phyloP scores from a whole-genome alignment of 2,797 vertebrate species.

The Varecia variegata region DNA sequence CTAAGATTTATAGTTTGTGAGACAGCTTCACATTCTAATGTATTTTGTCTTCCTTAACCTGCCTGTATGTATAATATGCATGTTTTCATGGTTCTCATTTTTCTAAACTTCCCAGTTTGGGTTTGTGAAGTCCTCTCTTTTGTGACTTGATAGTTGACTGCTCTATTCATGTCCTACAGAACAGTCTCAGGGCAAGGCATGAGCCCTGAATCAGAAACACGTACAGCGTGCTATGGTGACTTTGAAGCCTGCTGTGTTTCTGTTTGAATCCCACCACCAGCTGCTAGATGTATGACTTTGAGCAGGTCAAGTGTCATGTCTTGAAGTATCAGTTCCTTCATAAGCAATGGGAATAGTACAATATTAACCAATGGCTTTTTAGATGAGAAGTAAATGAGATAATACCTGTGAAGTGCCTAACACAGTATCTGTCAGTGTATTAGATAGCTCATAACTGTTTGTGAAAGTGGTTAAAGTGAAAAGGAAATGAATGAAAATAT shows the following conservation, averaged over 20 bases:
- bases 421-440: too few relatives aligned
- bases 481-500: background rate
- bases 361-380: background rate
- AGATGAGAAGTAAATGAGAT: background rate
- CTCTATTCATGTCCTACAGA: background rate
- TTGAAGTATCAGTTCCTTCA: background rate
- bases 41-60: background rate
- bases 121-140: background rate
- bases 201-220: background rate
- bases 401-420: background rate
- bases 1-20: background rate
- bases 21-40: background rate
- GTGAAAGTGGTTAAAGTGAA: background rate
- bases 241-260: background rate
- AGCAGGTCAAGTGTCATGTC: background rate
- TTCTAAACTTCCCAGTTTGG: background rate
- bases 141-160: background rate
- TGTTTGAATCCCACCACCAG: background rate
- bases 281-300: background rate
- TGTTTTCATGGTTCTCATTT: background rate
- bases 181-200: background rate
- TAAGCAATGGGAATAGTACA: background rate
- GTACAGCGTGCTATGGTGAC: fast-evolving
- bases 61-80: background rate
- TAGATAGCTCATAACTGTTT: background rate